Conservation (phyloP, 2,797 vertebrate genomes). For the Arnoldichthys spilopterus region DNA sequence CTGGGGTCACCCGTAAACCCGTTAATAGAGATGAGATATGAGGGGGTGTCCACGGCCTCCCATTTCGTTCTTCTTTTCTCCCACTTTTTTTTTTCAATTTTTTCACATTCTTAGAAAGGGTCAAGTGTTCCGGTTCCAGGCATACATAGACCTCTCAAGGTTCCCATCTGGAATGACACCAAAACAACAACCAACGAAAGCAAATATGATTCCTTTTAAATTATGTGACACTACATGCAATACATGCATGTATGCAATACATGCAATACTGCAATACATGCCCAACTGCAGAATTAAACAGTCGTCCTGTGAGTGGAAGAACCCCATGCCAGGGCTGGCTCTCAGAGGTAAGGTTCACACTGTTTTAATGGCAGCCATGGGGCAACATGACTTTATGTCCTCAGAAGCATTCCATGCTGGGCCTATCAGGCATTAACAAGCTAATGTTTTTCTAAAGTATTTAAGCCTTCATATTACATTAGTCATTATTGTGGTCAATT, state of each 20-base stretch:
- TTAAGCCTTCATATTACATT: conserved; percentile 46
- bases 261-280: background rate
- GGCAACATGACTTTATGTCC: conserved; percentile 60
- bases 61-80: conserved; percentile 75
- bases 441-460: conserved; percentile 38
- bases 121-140: conserved; percentile 73
- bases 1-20: conserved; percentile 86
- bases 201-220: background rate
- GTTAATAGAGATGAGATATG: conserved; percentile 89
- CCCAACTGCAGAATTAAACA: background rate
- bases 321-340: background rate
- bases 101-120: conserved; percentile 77
- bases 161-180: conserved; percentile 15
- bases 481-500: conserved; percentile 10
- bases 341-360: conserved; percentile 63
- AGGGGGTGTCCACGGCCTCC: conserved; percentile 80
- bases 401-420: conserved; percentile 55
- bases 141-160: conserved; percentile 44
- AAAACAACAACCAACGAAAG: background rate
- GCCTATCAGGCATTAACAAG: conserved; percentile 46
- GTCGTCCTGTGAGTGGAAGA: background rate
- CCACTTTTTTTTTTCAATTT: conserved; percentile 45
- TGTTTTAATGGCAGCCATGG: conserved; percentile 68
- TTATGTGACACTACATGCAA: background rate
- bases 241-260: no score